Percentiles rank a stretch among this genome's conserved stretches.
Evolutionary conservation across 2,113 vertebrate genomes (phyloP).

Genomic region (Perca flavescens): DNA sequence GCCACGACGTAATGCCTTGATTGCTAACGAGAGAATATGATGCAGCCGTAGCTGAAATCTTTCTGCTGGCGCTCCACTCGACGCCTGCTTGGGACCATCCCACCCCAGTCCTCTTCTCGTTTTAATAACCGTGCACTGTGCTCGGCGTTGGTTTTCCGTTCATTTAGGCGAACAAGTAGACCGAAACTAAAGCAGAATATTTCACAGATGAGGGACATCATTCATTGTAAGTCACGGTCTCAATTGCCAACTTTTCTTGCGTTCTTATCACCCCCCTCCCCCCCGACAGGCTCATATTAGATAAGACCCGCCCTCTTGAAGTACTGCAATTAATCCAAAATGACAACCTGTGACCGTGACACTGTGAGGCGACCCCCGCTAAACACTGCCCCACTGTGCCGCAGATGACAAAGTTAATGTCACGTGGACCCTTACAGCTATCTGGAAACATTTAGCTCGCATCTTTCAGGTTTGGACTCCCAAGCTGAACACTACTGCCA

Average conservation of each 20-base stretch:
- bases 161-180: neutral
- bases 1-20: neutral
- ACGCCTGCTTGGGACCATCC: neutral
- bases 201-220: neutral
- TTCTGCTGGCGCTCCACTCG: neutral
- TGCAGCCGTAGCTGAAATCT: neutral
- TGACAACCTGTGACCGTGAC: constrained; percentile 24
- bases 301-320: neutral
- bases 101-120: no score
- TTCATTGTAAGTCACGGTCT: neutral
- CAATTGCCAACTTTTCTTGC: neutral
- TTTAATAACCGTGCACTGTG: no score
- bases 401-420: neutral
- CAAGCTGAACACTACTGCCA: constrained; percentile 3
- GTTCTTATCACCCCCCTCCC: neutral
- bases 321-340: constrained; percentile 10
- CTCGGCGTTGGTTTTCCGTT: neutral
- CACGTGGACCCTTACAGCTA: neutral
- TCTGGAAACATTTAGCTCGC: neutral
- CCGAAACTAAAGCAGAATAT: neutral
- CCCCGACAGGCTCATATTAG: neutral
- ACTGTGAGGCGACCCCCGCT: constrained; percentile 28
- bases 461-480: neutral
- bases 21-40: neutral
- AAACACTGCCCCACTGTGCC: constrained; percentile 7